These are phyloP conservation scores for Sphenopsis melanotis DNA, from an alignment of 2,797 vertebrate species.

Conservation along the genomic window DNA sequence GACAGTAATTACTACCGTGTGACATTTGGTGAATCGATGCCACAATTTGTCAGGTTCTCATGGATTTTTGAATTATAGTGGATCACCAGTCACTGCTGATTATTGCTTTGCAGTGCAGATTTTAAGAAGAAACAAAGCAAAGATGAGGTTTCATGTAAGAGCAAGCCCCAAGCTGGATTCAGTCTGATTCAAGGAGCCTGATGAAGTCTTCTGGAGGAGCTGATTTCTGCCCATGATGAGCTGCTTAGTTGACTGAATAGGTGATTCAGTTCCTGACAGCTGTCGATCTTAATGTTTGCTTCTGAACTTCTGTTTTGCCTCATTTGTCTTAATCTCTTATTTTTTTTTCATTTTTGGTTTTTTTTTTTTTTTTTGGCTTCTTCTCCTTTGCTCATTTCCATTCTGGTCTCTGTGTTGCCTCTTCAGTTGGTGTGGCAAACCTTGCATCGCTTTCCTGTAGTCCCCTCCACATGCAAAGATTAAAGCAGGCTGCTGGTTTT, in stretches of 20 bases:
- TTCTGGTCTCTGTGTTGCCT: neutral
- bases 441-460: neutral
- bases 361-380: neutral
- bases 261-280: neutral
- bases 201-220: neutral
- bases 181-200: neutral
- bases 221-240: neutral
- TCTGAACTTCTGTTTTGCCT: neutral
- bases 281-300: neutral
- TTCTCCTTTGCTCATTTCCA: neutral
- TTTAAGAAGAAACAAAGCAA: neutral
- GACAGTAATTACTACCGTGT: neutral
- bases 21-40: neutral
- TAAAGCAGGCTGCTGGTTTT: neutral
- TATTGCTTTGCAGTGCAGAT: neutral
- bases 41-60: neutral
- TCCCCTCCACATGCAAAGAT: neutral
- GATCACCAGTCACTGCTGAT: neutral
- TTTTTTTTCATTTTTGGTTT: neutral
- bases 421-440: neutral
- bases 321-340: neutral
- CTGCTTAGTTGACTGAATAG: neutral
- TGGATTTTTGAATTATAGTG: neutral
- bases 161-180: accelerated
- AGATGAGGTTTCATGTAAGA: neutral